Evolutionary conservation across 2,113 vertebrate genomes (phyloP).

Genomic region (Suncus etruscus): DNA sequence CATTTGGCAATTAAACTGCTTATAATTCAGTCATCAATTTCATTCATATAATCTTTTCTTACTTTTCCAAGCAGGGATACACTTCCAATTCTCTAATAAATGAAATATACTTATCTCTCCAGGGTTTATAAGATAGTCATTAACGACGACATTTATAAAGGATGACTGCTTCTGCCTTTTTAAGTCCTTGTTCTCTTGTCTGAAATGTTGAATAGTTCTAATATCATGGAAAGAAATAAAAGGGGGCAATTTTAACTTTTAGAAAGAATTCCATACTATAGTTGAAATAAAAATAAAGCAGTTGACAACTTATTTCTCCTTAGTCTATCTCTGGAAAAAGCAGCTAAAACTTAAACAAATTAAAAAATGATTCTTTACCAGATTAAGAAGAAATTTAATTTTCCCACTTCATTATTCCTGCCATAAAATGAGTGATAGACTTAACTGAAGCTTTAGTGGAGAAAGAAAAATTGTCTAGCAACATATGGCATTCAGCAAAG

Average conservation of each 20-base stretch:
- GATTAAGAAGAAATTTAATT: neutral
- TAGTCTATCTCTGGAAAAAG: neutral
- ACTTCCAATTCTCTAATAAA: neutral
- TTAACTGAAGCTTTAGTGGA: neutral
- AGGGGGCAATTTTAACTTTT: neutral
- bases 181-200: neutral
- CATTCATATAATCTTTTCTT: neutral
- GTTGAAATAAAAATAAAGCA: neutral
- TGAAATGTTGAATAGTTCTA: neutral
- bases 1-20: neutral
- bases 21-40: neutral
- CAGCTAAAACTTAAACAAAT: neutral
- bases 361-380: neutral
- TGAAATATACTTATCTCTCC: neutral
- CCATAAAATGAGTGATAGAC: neutral
- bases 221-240: neutral
- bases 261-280: neutral
- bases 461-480: neutral
- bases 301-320: neutral
- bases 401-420: neutral
- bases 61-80: neutral
- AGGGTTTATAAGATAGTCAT: rapidly evolving
- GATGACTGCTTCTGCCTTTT: neutral
- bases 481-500: neutral
- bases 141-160: neutral